These are phyloP conservation scores for Pachliopta kotzebuea DNA, from an alignment of 2,888 invertebrate species.

Conservation along the genomic window DNA sequence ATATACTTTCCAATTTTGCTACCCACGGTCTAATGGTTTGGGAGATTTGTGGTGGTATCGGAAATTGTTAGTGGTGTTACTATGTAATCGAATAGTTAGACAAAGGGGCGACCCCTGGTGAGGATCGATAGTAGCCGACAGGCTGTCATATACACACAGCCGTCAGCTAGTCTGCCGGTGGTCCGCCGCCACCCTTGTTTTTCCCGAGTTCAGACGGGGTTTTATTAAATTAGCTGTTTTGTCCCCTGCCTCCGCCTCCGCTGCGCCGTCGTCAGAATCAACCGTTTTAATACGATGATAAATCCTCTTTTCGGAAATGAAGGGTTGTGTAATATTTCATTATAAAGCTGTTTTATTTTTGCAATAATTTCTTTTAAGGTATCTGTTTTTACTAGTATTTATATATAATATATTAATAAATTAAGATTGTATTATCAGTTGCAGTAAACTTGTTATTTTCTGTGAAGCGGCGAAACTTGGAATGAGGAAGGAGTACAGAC, in stretches of 20 bases:
- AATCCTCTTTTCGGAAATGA: slow-evolving; percentile 1
- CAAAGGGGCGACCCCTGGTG: background rate
- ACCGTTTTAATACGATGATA: slow-evolving; percentile 3
- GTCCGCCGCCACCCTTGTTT: slow-evolving; percentile 21
- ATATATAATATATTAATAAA: no score
- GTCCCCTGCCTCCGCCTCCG: slow-evolving; percentile 5
- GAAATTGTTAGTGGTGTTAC: background rate
- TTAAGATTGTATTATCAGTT: no score
- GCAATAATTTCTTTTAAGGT: no score
- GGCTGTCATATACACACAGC: background rate
- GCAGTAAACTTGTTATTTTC: no score
- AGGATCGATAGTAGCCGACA: slow-evolving; percentile 9
- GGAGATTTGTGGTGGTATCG: background rate
- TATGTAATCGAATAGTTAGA: background rate
- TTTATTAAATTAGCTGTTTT: slow-evolving; percentile 23
- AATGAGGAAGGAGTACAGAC: no score
- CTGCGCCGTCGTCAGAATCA: slow-evolving; percentile 1
- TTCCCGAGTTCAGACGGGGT: slow-evolving; percentile 7
- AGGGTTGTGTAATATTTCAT: background rate
- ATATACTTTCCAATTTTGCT: no score
- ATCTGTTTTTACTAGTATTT: no score
- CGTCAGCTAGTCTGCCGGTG: slow-evolving; percentile 10
- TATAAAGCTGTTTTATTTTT: background rate
- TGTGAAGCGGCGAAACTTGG: no score
- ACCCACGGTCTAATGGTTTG: no score